Base-by-base conservation (phyloP, 2,113 vertebrate genomes). In the Hippocampus comes region DNA sequence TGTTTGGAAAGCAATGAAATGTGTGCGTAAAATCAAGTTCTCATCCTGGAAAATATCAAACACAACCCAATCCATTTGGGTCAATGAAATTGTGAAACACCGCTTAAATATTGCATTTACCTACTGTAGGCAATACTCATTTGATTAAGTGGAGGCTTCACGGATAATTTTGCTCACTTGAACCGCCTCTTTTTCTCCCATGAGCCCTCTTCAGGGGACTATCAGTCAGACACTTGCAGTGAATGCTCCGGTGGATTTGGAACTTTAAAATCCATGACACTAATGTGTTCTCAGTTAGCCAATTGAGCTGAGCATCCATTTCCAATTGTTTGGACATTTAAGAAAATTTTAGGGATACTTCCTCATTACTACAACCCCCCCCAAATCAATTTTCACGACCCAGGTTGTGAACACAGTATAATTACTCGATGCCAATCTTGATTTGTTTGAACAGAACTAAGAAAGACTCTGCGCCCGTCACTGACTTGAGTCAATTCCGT, bases 401-500 rank as follows among this genome's bases (percentile, higher is more conserved):
- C 12, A 49, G 5, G 71, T 53, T 63, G 34, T 21, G 34, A 21
- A 10, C 5, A 7, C 46, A 72, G 56, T 48, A 0, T 9, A 67
- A 38, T 5, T 42, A 38, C 14, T n/a, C 21, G 67, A 34, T 61
- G 21, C 30, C 42, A 38, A 25, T 41, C n/a, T 11, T 15, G 55
- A 1, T 68, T 49, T 43, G 34, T 41, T 55, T 11, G 15, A 65
- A 61, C 21, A 23, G 18, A 55, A 46, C 43, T 4, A 23, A 51
- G 25, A 68, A 11, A 55, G 38, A 61, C 6, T 9, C 14, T 41
- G 11, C 51, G 14, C 49, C 63, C 5, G 23, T 43, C 23, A 76
- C 63, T 74, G 63, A 82, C 49, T 83, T 75, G 65, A 68, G 68
- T 56, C 20, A 23, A 23, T 80, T 72, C 43, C 80, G 71, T 78